Conservation (phyloP, 1,140 invertebrate genomes). For the Caligus rogercresseyi region DNA sequence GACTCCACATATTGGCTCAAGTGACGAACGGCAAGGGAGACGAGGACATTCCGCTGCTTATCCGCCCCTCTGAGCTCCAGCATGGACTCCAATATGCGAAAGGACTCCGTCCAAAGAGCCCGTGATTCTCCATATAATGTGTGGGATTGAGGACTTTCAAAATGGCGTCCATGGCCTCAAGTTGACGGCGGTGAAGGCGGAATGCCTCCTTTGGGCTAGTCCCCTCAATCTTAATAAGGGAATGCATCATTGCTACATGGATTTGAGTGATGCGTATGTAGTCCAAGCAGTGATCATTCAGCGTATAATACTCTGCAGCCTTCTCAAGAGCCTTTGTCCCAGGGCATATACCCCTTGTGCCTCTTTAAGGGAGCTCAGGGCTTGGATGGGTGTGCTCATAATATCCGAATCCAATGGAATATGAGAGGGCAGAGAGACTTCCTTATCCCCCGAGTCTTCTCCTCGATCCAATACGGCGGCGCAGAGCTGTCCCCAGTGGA, state of each 20-base stretch:
- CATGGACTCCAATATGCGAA: not conserved
- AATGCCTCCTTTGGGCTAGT: not conserved
- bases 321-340: not conserved
- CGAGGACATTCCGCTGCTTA: not conserved
- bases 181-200: not conserved
- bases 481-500: not conserved
- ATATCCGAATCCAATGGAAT: not conserved
- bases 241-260: not conserved
- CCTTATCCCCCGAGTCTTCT: not conserved
- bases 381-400: not conserved
- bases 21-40: not conserved
- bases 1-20: not conserved
- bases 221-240: not conserved
- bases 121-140: not conserved
- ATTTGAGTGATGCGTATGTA: not conserved
- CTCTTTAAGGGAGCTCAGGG: not conserved
- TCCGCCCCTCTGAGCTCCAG: not conserved
- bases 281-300: not conserved
- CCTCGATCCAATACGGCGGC: not conserved
- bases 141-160: not conserved
- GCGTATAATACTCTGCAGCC: not conserved
- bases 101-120: not conserved
- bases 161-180: not conserved
- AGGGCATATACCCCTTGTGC: not conserved
- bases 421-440: not conserved